Conservation (phyloP, 2,797 vertebrate species). For the Pseudochirops cupreus region DNA sequence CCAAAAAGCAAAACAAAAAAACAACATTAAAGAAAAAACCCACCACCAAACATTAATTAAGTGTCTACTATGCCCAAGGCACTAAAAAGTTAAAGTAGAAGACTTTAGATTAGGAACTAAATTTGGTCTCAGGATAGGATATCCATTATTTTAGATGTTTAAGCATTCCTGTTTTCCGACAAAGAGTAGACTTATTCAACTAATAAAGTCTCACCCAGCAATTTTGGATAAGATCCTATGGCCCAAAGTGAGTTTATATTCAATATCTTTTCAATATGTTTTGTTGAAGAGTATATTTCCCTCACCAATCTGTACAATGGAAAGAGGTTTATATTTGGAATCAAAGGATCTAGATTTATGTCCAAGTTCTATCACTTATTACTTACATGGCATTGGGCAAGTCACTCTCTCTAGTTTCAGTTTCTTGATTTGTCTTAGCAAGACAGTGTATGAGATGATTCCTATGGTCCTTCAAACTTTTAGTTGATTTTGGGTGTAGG, state of each 20-base stretch:
- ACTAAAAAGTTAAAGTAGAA: neutral
- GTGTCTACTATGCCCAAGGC: no score
- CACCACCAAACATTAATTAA: no score
- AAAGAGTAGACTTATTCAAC: neutral
- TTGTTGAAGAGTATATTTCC: neutral
- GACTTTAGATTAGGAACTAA: neutral
- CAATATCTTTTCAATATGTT: constrained; percentile 9
- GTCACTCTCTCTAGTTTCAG: no score
- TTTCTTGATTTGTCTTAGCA: no score
- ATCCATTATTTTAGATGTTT: constrained; percentile 4
- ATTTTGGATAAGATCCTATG: neutral
- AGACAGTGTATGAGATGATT: neutral
- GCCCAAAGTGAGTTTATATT: neutral
- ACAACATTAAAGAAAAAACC: no score
- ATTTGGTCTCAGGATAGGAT: neutral
- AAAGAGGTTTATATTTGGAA: no score
- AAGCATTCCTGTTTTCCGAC: neutral
- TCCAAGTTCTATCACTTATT: no score
- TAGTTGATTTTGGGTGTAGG: neutral
- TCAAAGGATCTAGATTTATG: no score
- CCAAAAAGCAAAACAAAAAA: no score
- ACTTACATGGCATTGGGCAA: no score
- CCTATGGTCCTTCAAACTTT: neutral
- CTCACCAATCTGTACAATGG: neutral
- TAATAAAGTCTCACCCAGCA: neutral